Percentiles rank a stretch among this genome's conserved stretches.
phyloP scores from a whole-genome alignment of 2,797 vertebrate genomes.

The Enteromius treurensis region DNA sequence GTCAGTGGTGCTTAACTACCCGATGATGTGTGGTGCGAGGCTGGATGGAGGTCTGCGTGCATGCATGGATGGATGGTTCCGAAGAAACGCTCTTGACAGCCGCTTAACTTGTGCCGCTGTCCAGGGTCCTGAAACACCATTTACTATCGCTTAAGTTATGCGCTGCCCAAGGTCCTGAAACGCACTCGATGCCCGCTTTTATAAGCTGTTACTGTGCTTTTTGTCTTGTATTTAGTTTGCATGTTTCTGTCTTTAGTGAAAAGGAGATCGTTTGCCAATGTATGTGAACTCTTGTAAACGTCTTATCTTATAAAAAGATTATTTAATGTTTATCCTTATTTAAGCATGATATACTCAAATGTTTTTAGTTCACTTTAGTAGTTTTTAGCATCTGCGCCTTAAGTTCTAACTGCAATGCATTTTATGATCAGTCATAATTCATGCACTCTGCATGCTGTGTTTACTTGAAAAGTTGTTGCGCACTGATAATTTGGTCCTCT shows the following conservation, averaged over 20 bases:
- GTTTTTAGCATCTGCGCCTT: neutral
- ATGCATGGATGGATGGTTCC: neutral
- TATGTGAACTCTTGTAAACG: neutral
- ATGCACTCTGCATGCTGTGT: neutral
- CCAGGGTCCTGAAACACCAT: conserved; percentile 55
- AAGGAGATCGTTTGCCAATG: neutral
- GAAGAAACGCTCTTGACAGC: neutral
- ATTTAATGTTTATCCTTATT: too few relatives aligned
- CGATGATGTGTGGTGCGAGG: neutral
- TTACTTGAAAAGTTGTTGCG: neutral
- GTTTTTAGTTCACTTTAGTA: neutral
- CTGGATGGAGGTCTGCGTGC: neutral
- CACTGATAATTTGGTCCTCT: neutral
- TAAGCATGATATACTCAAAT: neutral
- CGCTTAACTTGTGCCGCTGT: conserved; percentile 42
- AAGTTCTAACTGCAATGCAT: neutral
- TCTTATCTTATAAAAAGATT: neutral
- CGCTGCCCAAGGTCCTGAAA: conserved; percentile 61
- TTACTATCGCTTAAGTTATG: too few relatives aligned
- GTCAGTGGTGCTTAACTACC: neutral
- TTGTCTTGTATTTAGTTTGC: neutral
- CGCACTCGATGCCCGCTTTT: neutral
- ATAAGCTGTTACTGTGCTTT: neutral
- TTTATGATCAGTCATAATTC: neutral
- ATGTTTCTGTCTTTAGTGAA: neutral